These are phyloP conservation scores for Contarinia nasturtii DNA, from an alignment of 1,140 invertebrate species.

Conservation along the genomic window DNA sequence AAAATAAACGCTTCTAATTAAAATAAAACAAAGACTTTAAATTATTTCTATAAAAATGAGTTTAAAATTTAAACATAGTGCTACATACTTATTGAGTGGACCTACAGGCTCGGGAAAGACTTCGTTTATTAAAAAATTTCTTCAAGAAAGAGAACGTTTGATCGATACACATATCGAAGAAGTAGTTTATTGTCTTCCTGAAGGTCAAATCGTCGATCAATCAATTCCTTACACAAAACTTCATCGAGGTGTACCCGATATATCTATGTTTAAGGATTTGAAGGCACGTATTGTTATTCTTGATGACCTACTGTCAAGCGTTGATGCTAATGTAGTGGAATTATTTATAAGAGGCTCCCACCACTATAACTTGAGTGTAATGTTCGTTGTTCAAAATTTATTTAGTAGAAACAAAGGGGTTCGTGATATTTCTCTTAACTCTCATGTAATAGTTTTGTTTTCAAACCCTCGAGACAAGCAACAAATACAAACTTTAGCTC, in stretches of 20 bases:
- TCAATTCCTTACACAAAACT: background rate
- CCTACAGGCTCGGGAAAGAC: background rate
- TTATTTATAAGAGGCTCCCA: conserved; percentile 4
- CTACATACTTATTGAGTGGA: too few species aligned
- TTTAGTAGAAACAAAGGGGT: background rate
- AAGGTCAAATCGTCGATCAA: background rate
- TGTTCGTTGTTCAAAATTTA: conserved; percentile 2
- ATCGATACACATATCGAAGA: background rate
- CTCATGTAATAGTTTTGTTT: background rate
- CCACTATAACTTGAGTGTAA: conserved; percentile 1
- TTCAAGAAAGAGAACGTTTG: background rate
- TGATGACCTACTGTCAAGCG: conserved; percentile 2
- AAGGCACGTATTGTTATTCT: background rate
- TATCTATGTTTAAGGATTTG: background rate
- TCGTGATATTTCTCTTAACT: background rate
- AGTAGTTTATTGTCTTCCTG: background rate
- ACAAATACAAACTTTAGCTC: background rate
- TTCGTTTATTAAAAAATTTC: background rate
- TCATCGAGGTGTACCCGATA: background rate
- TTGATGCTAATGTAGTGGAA: conserved; percentile 2
- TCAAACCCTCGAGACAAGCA: background rate
- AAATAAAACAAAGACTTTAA: too few species aligned
- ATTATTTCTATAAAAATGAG: too few species aligned
- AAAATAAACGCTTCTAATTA: too few species aligned
- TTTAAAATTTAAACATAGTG: too few species aligned